A percentile compares a stretch with the other conserved stretches of the same genome.
These are phyloP conservation scores for Leucania comma DNA, from an alignment of 2,888 invertebrate genomes.

Conservation along the genomic window DNA sequence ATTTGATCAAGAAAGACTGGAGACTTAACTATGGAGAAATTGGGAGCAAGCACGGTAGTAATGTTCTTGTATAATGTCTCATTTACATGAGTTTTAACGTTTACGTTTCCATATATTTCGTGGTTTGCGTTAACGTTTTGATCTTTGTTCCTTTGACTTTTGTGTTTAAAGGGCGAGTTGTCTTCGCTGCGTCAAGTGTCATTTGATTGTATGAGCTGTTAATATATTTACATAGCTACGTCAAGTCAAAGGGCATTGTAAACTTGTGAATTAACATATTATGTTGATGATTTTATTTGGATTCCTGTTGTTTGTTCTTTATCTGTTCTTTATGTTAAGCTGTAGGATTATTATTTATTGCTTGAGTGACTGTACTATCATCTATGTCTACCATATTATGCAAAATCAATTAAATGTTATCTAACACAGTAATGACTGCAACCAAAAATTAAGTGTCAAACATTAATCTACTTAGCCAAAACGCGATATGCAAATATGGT, in stretches of 20 bases:
- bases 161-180: slow-evolving; percentile 52
- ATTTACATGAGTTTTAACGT: slow-evolving; percentile 22
- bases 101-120: slow-evolving; percentile 25
- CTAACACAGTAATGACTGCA: slow-evolving; percentile 27
- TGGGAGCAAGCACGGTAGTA: slow-evolving; percentile 40
- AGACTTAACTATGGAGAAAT: slow-evolving; percentile 48
- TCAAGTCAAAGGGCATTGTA: slow-evolving; percentile 35
- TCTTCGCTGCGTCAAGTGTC: slow-evolving; percentile 54
- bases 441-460: slow-evolving; percentile 29
- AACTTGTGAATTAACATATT: slow-evolving; percentile 35
- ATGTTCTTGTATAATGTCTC: slow-evolving; percentile 33
- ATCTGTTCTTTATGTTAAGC: neutral
- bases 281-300: slow-evolving; percentile 43
- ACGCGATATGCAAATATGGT: slow-evolving; percentile 61
- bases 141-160: slow-evolving; percentile 41
- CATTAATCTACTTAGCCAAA: slow-evolving; percentile 58
- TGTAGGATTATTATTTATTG: neutral
- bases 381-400: neutral
- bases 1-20: slow-evolving; percentile 38
- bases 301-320: slow-evolving; percentile 6
- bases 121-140: slow-evolving; percentile 42
- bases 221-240: slow-evolving; percentile 52
- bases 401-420: slow-evolving; percentile 25
- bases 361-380: neutral
- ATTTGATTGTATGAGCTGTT: slow-evolving; percentile 57